Evolutionary conservation across 2,888 invertebrate genomes (phyloP), one percentile per base, ranked within the genome.

Genomic region (Dusona sp.): DNA sequence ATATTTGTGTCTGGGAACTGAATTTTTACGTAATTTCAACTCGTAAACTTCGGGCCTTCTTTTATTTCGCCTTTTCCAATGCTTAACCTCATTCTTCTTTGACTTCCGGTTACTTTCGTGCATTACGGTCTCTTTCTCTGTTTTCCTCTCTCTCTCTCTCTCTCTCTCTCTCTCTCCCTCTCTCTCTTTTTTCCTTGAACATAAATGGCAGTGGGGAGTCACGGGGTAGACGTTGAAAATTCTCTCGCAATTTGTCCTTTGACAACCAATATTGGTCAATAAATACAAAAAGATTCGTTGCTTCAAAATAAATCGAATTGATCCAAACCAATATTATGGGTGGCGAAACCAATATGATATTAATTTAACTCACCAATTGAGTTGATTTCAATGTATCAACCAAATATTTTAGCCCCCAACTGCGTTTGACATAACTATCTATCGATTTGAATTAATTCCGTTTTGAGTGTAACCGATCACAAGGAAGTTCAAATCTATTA

Each of bases 1-100:
- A n/a, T 36, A n/a, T 67, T 65, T 42, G 36, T 22, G 36, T 68
- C 68, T 22, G 68, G 6, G 68, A 68, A 38, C 42, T 68, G n/a
- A 25, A 42, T 42, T 68, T 42, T 22, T 13, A 22, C 19, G 9
- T 25, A 9, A 38, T 68, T 68, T 68, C 22, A 45, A 25, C 42
- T n/a, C 13, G 13, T 68, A 6, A 42, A 68, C 42, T 38, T 68
- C 22, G 11, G 42, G 2, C 38, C 4, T 25, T 68, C 22, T 22
- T 68, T 68, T 3, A 22, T 25, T 68, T n/a, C 42, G n/a, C 25
- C 38, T 68, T 68, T 68, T 42, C 38, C 19, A 36, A 70, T 25
- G 48, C 29, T 54, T 33, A 51, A 51, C 73, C 57, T 38, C 38
- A 25, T 74, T 74, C 73, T 73, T 38, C 11, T n/a, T 73, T 33